Percentiles rank a stretch among this genome's conserved stretches.
These are phyloP conservation scores for Polymixis lichenea DNA, from an alignment of 2,888 invertebrate species.

Conservation along the genomic window DNA sequence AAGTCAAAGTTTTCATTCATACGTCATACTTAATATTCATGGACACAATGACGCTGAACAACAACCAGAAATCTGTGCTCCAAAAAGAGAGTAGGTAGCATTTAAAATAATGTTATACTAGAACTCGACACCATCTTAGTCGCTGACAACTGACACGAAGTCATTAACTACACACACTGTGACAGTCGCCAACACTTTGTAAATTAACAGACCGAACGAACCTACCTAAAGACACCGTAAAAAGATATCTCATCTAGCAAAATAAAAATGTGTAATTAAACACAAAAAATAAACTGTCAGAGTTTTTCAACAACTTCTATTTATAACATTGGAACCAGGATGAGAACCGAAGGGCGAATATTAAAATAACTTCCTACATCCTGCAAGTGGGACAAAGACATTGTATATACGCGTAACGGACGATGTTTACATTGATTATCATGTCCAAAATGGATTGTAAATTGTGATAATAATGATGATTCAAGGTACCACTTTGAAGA, in stretches of 20 bases:
- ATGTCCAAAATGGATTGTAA: slow-evolving; percentile 67
- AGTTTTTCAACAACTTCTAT: slow-evolving; percentile 69
- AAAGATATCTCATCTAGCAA: slow-evolving; percentile 20
- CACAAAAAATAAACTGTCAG: slow-evolving; percentile 52
- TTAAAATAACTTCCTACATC: slow-evolving; percentile 78
- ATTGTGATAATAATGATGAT: slow-evolving; percentile 67
- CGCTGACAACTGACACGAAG: slow-evolving; percentile 48
- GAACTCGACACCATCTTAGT: slow-evolving; percentile 35
- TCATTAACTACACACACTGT: slow-evolving; percentile 31
- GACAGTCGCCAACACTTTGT: slow-evolving; percentile 38
- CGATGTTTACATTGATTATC: slow-evolving; percentile 70
- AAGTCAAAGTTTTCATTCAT: neutral
- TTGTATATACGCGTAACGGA: slow-evolving; percentile 69
- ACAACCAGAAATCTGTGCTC: slow-evolving; percentile 15
- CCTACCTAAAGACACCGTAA: slow-evolving; percentile 26
- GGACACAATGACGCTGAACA: neutral
- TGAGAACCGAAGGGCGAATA: slow-evolving; percentile 78
- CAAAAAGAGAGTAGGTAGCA: slow-evolving; percentile 16
- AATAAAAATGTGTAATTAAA: slow-evolving; percentile 29
- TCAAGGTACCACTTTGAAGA: slow-evolving; percentile 52
- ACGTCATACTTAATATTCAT: neutral
- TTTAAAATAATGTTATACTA: slow-evolving; percentile 38
- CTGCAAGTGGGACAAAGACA: slow-evolving; percentile 81
- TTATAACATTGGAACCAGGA: slow-evolving; percentile 74
- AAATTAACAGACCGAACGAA: slow-evolving; percentile 18